These are phyloP conservation scores for Apantesis nais DNA, from an alignment of 2,888 invertebrate species.

Conservation along the genomic window DNA sequence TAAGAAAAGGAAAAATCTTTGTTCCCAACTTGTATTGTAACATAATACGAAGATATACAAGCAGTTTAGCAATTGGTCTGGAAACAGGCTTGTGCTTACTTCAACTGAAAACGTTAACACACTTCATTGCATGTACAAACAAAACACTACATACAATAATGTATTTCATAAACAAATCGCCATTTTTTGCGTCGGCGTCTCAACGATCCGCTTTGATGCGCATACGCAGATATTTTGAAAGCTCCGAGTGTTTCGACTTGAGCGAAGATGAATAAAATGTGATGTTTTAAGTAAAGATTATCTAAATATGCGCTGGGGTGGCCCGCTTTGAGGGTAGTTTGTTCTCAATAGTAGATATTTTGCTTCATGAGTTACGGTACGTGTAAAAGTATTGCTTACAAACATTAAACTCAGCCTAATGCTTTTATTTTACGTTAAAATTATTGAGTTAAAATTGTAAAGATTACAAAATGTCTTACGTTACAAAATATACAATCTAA, in stretches of 20 bases:
- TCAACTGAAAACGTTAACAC: conserved; percentile 22
- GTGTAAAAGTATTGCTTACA: conserved; percentile 1
- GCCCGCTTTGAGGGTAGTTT: conserved; percentile 40
- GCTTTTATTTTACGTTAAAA: background rate
- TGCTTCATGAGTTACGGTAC: conserved; percentile 37
- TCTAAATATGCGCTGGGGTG: conserved; percentile 53
- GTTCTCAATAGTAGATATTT: conserved; percentile 49
- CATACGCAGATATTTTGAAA: conserved; percentile 37
- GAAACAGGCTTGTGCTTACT: background rate
- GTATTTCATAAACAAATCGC: conserved; percentile 40
- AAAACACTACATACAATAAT: conserved; percentile 33
- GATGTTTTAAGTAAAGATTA: conserved; percentile 42
- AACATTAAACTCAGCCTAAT: background rate
- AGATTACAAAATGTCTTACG: no score
- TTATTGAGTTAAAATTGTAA: background rate
- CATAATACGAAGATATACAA: conserved; percentile 7
- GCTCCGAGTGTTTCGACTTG: conserved; percentile 43
- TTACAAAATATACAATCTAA: no score
- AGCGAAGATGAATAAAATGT: conserved; percentile 34
- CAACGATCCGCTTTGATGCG: conserved; percentile 31
- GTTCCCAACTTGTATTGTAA: background rate
- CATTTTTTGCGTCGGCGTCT: conserved; percentile 34
- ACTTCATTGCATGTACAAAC: conserved; percentile 42
- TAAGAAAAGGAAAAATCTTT: background rate
- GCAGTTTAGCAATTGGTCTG: conserved; percentile 9